Base-by-base conservation (phyloP, 2,797 vertebrate genomes). In the Peromyscus attwateri region DNA sequence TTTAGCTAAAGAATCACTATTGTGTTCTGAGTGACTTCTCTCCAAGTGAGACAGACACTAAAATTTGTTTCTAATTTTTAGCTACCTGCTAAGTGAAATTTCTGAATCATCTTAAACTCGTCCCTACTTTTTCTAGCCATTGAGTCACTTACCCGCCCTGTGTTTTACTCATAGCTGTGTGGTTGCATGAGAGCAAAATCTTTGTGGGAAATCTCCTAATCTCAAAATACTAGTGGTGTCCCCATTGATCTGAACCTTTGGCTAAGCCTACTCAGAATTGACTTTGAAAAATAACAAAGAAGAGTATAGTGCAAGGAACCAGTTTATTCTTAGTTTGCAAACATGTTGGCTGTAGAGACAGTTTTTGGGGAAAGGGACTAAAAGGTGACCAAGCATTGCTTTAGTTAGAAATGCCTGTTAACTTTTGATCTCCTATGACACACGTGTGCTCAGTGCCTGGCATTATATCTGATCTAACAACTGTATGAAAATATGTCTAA, bases 21-120 rank as follows among this genome's bases (percentile, higher is more conserved):
- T 77, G 12, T 89, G 17, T 82, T 95, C 73, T 84, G n/a, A 37
- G 29, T 84, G 66, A 57, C 29, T 49, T 81, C 4, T 40, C 23
- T 94, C 37, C n/a, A 34, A 64, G 49, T 64, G 34, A 60, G 9
- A 1, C 21, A 73, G n/a, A 2, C 46, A 17, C 71, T 84, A 88
- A 70, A 49, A 43, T 70, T 57, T 57, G 60, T 94, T 91, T 70
- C 31, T 79, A 55, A 46, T 90, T 80, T 79, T n/a, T 17, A 92
- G 0, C 79, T 83, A 40, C 52, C 82, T 93, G 66, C 66, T 88
- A 57, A 73, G 62, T 17, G 88, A 21, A 87, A 64, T 68, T 82
- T 43, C 73, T 84, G 43, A 68, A 17, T 87, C 31, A 34, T 68
- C 23, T 75, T 55, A 23, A 55, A n/a, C 70, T 84, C 0, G 64